A percentile compares a stretch with the other conserved stretches of the same genome.
These are phyloP conservation scores for Sternotherus odoratus DNA, from an alignment of 2,797 vertebrate species.

Conservation along the genomic window DNA sequence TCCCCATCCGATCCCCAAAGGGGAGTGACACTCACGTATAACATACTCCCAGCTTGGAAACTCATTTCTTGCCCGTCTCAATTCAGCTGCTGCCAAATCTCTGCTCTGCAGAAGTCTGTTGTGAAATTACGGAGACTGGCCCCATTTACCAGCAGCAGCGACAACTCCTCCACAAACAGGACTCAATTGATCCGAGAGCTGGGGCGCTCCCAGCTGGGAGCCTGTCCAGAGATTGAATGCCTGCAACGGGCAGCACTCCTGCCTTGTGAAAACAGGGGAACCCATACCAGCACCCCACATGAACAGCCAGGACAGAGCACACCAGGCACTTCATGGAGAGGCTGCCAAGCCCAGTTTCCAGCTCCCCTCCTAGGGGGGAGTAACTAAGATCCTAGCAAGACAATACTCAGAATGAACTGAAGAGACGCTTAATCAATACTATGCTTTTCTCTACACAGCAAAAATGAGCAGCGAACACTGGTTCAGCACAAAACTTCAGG, in stretches of 20 bases:
- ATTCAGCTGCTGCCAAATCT: neutral
- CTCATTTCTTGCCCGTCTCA: neutral
- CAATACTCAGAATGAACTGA: slow-evolving; percentile 8
- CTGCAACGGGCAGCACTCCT: too few species aligned
- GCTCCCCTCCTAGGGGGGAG: neutral
- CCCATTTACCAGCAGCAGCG: neutral
- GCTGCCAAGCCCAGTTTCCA: neutral
- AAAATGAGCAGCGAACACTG: slow-evolving; percentile 44
- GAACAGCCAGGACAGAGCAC: neutral
- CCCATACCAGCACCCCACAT: neutral
- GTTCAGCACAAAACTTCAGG: neutral
- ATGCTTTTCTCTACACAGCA: slow-evolving; percentile 27
- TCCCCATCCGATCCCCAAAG: too few species aligned
- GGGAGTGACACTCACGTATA: neutral
- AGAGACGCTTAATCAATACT: slow-evolving; percentile 42
- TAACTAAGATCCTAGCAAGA: neutral
- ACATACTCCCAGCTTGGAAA: neutral
- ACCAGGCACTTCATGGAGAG: neutral
- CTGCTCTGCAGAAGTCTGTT: neutral
- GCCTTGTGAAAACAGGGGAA: neutral
- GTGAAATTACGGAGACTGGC: neutral
- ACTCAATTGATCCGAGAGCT: rapidly evolving
- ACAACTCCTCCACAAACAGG: neutral
- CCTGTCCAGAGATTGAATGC: neutral
- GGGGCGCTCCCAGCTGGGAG: rapidly evolving